Percentiles rank a stretch among this genome's conserved stretches.
These are phyloP conservation scores for Choloepus hoffmanni DNA, from an alignment of 2,113 vertebrate genomes.

Conservation along the genomic window DNA sequence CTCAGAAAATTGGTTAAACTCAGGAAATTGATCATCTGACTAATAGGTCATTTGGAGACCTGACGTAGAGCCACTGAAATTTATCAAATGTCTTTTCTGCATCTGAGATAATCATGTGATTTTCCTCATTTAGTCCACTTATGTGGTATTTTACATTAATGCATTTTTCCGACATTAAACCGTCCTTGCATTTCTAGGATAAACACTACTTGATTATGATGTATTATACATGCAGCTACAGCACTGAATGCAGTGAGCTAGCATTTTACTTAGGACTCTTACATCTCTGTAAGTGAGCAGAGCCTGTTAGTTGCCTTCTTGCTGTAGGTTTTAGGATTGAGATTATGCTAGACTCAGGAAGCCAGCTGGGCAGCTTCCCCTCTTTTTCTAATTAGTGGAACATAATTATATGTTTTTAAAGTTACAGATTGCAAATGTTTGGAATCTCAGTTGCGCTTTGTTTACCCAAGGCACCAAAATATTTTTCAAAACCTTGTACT, in stretches of 20 bases:
- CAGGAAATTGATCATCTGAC: neutral
- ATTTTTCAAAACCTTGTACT: slow-evolving; percentile 71
- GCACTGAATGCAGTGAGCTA: neutral
- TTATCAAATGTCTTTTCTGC: neutral
- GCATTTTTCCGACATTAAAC: slow-evolving; percentile 11
- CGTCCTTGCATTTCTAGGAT: slow-evolving; percentile 50
- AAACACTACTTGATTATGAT: neutral
- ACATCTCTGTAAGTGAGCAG: neutral
- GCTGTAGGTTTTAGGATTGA: neutral
- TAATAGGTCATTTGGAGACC: neutral
- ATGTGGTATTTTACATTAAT: fast-evolving
- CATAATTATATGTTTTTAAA: neutral
- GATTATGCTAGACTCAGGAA: neutral
- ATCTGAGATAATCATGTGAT: neutral
- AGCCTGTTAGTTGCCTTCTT: neutral
- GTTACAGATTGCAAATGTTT: slow-evolving; percentile 27
- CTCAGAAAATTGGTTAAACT: neutral
- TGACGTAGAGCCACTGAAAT: neutral
- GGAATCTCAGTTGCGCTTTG: neutral
- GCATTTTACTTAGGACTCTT: neutral
- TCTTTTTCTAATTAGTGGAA: neutral
- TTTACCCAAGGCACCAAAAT: slow-evolving; percentile 72
- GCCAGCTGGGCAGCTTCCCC: neutral
- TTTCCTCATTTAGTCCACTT: neutral
- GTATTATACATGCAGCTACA: neutral